phyloP scores from a whole-genome alignment of 2,113 vertebrate species.

The Dolichotis patagonum region DNA sequence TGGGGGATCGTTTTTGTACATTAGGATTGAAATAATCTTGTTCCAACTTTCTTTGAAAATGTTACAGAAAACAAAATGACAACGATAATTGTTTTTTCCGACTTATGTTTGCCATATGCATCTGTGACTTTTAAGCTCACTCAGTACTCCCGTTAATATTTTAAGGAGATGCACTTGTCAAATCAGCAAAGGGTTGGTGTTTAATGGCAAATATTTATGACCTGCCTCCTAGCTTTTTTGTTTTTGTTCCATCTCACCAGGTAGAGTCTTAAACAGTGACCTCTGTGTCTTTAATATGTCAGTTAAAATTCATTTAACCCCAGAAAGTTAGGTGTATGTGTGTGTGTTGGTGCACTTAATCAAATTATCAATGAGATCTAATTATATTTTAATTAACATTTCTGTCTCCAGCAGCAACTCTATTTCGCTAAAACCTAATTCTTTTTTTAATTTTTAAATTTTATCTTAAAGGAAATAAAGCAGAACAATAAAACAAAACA shows the following conservation, averaged over 20 bases:
- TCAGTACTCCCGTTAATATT: background rate
- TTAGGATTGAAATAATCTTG: background rate
- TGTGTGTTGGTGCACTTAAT: background rate
- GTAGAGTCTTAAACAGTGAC: background rate
- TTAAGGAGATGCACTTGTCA: background rate
- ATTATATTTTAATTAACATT: background rate
- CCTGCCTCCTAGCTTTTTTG: background rate
- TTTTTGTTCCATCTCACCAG: background rate
- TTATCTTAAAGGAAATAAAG: too few species aligned
- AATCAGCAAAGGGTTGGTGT: background rate
- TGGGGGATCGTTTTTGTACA: background rate
- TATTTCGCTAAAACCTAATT: background rate
- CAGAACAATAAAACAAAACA: too few species aligned
- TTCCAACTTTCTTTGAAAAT: slow-evolving; percentile 15
- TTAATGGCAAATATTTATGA: background rate
- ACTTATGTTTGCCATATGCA: background rate
- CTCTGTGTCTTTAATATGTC: slow-evolving; percentile 31
- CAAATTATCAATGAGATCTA: background rate
- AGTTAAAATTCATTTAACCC: slow-evolving; percentile 8
- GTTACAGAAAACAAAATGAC: background rate
- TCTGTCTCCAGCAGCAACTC: background rate
- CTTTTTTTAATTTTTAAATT: too few species aligned
- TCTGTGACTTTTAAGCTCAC: background rate
- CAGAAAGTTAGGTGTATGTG: background rate
- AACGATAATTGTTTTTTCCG: background rate